Conservation (phyloP, 1,140 invertebrate species). For the Drosophila azteca region DNA sequence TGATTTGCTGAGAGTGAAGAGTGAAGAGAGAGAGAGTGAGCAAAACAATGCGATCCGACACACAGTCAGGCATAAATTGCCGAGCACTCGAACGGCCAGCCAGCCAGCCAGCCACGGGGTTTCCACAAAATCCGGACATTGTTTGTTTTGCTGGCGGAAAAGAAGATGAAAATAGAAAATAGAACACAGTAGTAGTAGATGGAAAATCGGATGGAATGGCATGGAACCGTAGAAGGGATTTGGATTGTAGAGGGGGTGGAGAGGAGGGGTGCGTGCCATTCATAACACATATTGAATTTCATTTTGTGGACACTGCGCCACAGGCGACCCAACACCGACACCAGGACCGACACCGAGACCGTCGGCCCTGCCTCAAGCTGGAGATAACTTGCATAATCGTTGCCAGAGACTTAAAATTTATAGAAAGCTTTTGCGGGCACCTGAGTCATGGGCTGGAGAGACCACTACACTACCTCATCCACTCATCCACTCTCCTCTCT, state of each 20-base stretch:
- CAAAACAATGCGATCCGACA: slow-evolving; percentile 14
- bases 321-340: slow-evolving; percentile 22
- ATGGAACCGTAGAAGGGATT: slow-evolving; percentile 1
- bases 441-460: slow-evolving; percentile 51
- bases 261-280: slow-evolving; percentile 45
- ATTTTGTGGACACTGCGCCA: slow-evolving; percentile 54
- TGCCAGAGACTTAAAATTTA: slow-evolving; percentile 67
- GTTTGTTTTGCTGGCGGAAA: slow-evolving; percentile 49
- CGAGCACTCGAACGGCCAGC: slow-evolving; percentile 21
- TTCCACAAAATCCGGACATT: slow-evolving; percentile 35
- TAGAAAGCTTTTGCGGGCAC: slow-evolving; percentile 75
- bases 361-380: slow-evolving; percentile 5
- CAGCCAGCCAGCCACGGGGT: slow-evolving; percentile 19
- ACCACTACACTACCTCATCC: slow-evolving; percentile 1
- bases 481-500: no score
- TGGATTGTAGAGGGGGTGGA: slow-evolving; percentile 19
- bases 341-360: no score
- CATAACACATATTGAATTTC: slow-evolving; percentile 77
- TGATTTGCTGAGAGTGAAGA: slow-evolving; percentile 38
- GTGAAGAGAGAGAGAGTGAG: not conserved
- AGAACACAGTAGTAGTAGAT: not conserved
- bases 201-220: no score
- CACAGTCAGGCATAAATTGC: slow-evolving; percentile 50
- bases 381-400: slow-evolving; percentile 74
- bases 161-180: slow-evolving; percentile 32